These are phyloP conservation scores for Cephonodes hylas DNA, from an alignment of 2,888 invertebrate genomes.

Conservation along the genomic window DNA sequence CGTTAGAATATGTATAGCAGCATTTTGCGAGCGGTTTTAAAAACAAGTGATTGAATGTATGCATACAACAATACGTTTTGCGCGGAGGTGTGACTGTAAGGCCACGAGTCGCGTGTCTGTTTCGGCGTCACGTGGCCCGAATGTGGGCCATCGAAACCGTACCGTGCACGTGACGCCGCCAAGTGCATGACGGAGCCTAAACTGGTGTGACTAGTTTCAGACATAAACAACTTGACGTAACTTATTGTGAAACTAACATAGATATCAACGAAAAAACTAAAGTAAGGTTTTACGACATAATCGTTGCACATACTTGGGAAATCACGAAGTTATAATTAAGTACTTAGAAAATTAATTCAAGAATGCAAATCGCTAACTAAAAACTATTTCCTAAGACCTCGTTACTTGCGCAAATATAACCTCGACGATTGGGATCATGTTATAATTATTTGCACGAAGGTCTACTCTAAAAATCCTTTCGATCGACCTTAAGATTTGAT, in stretches of 20 bases:
- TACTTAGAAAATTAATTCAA: background rate
- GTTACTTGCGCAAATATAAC: background rate
- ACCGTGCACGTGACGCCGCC: background rate
- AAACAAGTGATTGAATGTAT: background rate
- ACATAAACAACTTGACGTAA: too few relatives aligned
- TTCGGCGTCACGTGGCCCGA: background rate
- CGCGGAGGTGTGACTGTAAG: background rate
- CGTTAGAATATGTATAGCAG: background rate
- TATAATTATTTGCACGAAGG: background rate
- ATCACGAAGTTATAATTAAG: background rate
- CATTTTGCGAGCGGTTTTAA: background rate
- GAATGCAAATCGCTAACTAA: background rate
- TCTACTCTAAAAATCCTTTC: conserved; percentile 1
- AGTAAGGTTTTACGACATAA: too few relatives aligned
- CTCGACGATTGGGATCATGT: background rate
- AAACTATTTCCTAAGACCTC: background rate
- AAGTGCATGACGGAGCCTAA: too few relatives aligned
- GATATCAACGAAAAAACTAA: too few relatives aligned
- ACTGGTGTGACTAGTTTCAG: too few relatives aligned
- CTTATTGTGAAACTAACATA: too few relatives aligned
- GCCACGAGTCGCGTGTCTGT: background rate
- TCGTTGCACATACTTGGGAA: background rate
- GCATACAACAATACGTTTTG: background rate
- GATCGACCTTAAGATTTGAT: background rate
- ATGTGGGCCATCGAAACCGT: conserved; percentile 2